These are phyloP conservation scores for Drosophila arawakana DNA, from an alignment of 1,140 invertebrate species.

Conservation along the genomic window DNA sequence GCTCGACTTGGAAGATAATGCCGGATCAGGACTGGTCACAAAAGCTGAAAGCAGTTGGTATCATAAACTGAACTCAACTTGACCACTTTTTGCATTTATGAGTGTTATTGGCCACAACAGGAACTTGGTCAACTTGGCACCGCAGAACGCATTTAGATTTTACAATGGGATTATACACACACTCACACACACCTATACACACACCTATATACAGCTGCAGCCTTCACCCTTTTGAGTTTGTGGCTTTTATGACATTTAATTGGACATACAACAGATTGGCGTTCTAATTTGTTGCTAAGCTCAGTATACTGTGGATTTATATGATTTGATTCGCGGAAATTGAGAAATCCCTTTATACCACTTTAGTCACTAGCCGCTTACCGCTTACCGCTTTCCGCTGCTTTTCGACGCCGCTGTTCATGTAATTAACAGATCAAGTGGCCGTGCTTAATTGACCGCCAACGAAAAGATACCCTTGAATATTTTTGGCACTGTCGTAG, in stretches of 20 bases:
- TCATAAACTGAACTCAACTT: conserved; percentile 60
- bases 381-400: conserved; percentile 1
- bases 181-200: too few relatives aligned
- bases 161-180: conserved; percentile 54
- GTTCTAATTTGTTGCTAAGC: conserved; percentile 56
- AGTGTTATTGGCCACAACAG: conserved; percentile 52
- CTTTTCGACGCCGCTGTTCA: not conserved
- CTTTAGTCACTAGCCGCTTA: conserved; percentile 5
- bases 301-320: conserved; percentile 45
- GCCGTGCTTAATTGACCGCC: conserved; percentile 70
- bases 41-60: conserved; percentile 1
- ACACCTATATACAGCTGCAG: not conserved
- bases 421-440: conserved; percentile 81
- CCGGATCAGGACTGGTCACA: conserved; percentile 34
- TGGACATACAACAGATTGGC: conserved; percentile 63
- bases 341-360: conserved; percentile 11
- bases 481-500: not conserved
- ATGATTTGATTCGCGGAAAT: conserved; percentile 81
- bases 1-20: conserved; percentile 60
- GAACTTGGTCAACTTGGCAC: conserved; percentile 14
- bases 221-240: conserved; percentile 15
- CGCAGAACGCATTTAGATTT: conserved; percentile 57
- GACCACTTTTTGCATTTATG: conserved; percentile 69
- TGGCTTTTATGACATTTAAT: conserved; percentile 76
- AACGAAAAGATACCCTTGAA: conserved; percentile 23